These are phyloP conservation scores for Bactericera cockerelli DNA, from an alignment of 1,140 invertebrate genomes.

Conservation along the genomic window DNA sequence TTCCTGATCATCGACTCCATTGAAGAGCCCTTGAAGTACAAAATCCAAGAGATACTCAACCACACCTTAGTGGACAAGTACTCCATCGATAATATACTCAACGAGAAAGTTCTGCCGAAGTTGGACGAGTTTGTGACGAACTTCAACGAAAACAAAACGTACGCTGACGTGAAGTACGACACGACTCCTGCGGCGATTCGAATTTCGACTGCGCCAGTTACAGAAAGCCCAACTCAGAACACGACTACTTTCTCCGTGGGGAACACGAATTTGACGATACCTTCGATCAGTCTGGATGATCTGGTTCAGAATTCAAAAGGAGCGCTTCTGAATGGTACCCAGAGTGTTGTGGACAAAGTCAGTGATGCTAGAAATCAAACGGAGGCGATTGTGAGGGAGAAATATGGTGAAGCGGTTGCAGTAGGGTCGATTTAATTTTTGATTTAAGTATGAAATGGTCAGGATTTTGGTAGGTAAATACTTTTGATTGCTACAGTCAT, in stretches of 20 bases:
- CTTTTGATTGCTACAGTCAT: no score
- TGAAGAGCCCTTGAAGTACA: constrained; percentile 51
- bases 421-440: no score
- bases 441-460: no score
- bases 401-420: no score
- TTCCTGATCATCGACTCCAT: constrained; percentile 71
- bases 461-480: no score
- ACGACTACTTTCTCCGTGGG: neutral
- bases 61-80: constrained; percentile 44
- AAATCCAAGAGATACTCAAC: constrained; percentile 49
- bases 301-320: no score
- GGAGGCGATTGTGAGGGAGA: no score
- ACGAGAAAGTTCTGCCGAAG: neutral
- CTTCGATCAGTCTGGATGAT: no score
- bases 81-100: neutral
- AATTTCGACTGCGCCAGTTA: neutral
- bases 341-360: no score
- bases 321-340: no score
- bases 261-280: no score
- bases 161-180: neutral
- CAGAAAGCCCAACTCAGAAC: neutral
- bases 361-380: no score
- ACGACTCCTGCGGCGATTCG: neutral
- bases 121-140: neutral
- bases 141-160: neutral